These are phyloP conservation scores for Brenthis hecate DNA, from an alignment of 2,888 invertebrate genomes.

Conservation along the genomic window DNA sequence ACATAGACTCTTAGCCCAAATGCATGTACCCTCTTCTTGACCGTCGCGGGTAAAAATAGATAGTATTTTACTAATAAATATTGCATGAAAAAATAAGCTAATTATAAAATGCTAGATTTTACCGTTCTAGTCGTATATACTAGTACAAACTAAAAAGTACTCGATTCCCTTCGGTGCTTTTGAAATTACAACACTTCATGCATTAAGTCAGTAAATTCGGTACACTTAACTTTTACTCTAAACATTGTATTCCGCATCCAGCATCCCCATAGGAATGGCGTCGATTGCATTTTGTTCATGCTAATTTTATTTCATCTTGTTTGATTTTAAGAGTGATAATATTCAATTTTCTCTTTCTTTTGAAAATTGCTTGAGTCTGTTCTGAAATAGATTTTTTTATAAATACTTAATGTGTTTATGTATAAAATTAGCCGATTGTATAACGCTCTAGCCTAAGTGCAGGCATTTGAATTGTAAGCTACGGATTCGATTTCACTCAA, in stretches of 20 bases:
- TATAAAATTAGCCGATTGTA: too few species aligned
- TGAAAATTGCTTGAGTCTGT: too few species aligned
- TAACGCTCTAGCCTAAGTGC: too few species aligned
- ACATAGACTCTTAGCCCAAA: too few species aligned
- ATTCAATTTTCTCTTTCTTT: constrained; percentile 18
- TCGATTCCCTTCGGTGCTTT: constrained; percentile 22
- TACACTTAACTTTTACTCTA: constrained; percentile 37
- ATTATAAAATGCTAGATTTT: background rate
- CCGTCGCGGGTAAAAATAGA: too few species aligned
- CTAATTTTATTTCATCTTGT: constrained; percentile 52
- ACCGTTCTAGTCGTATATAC: background rate
- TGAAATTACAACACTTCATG: constrained; percentile 34
- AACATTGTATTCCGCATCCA: constrained; percentile 42
- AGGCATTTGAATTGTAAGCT: too few species aligned
- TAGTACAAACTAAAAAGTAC: constrained; percentile 14
- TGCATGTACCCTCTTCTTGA: too few species aligned
- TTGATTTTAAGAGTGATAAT: constrained; percentile 48
- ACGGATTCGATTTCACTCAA: too few species aligned
- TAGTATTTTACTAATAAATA: too few species aligned
- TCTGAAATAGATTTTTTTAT: too few species aligned
- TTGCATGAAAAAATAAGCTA: background rate
- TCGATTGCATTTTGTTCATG: constrained; percentile 57
- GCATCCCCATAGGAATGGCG: constrained; percentile 47
- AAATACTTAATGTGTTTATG: too few species aligned
- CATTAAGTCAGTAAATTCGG: constrained; percentile 34